Evolutionary conservation across 1,140 invertebrate genomes (phyloP), one percentile per base, ranked within the genome.

Genomic region (Zaprionus inermis): DNA sequence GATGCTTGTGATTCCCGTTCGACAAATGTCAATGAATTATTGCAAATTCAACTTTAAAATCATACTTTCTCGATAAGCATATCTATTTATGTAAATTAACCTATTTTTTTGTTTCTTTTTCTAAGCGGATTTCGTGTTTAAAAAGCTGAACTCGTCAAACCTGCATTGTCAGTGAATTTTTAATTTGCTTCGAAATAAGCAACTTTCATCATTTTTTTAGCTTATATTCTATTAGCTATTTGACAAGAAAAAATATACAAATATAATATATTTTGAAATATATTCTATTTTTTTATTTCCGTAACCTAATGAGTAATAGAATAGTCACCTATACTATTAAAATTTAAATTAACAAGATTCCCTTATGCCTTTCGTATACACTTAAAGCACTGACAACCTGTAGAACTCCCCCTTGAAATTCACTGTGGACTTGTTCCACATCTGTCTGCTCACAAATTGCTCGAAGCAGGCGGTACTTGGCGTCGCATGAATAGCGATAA

Each of bases 1-100:
- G 93, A 94, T 94, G 94, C 93, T 93, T 83, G 6, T 41, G 54
- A 0, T 12, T 22, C 0, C 1, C 3, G 10, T 0, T 6, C 2
- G 11, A 22, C 12, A 49, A 20, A 12, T 22, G 18, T 49, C 44
- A 49, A 49, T 22, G 16, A 22, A 5, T 11, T 9, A 49, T 5
- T 11, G 3, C 3, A 7, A 49, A 12, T 12, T 49, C 2, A 20
- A 18, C 12, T 22, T 11, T 22, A 3, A 16, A 12, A 16, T 1
- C 2, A 5, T 1, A 49, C 11, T 20, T 49, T 20, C 20, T 12
- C 5, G 18, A 20, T 49, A 22, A 49, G 44, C 18, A 49, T 22
- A 49, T 0, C 11, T 49, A 44, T 44, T 16, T 44, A 16, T 44
- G 38, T 16, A 49, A 49, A 49, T 49, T 11, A 2, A 11, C 3